Percentiles rank a stretch among this genome's conserved stretches.
These are phyloP conservation scores for Argyra leucocephala DNA, from an alignment of 2,888 invertebrate species.

Conservation along the genomic window DNA sequence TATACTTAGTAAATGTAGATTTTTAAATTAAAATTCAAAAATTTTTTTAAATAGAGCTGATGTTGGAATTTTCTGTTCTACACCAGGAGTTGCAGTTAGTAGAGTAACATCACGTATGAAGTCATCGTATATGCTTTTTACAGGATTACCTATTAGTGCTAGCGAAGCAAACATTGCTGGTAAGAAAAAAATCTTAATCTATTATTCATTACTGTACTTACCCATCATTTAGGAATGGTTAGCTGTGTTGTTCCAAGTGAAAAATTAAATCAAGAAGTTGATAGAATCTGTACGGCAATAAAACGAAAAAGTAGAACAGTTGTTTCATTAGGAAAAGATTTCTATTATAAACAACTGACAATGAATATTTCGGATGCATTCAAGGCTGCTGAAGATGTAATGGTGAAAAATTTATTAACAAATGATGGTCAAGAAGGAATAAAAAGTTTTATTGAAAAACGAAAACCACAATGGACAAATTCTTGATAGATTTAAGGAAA, in stretches of 20 bases:
- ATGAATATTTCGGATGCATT: slow-evolving; percentile 66
- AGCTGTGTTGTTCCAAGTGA: slow-evolving; percentile 44
- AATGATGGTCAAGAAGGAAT: slow-evolving; percentile 86
- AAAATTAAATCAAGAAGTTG: slow-evolving; percentile 55
- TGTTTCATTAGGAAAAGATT: slow-evolving; percentile 74
- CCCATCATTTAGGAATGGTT: slow-evolving; percentile 28
- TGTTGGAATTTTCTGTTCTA: slow-evolving; percentile 92
- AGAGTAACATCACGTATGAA: slow-evolving; percentile 70
- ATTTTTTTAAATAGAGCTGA: slow-evolving; percentile 56
- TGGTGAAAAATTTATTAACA: slow-evolving; percentile 75
- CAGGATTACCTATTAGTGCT: slow-evolving; percentile 69
- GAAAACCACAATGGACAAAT: slow-evolving; percentile 64
- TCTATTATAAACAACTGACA: slow-evolving; percentile 77
- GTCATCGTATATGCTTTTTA: slow-evolving; percentile 85
- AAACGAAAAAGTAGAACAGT: slow-evolving; percentile 72
- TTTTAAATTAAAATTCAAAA: neutral
- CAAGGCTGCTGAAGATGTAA: slow-evolving; percentile 56
- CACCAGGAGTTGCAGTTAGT: slow-evolving; percentile 83
- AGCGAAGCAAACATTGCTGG: slow-evolving; percentile 64
- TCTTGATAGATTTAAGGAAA: slow-evolving; percentile 10
- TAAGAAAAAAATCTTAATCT: slow-evolving; percentile 16
- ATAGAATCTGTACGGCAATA: slow-evolving; percentile 61
- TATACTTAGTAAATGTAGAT: slow-evolving; percentile 20
- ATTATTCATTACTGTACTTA: neutral
- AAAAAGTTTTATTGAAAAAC: slow-evolving; percentile 76